Conservation (phyloP, 2,888 invertebrate genomes). For the Sericinus montela region DNA sequence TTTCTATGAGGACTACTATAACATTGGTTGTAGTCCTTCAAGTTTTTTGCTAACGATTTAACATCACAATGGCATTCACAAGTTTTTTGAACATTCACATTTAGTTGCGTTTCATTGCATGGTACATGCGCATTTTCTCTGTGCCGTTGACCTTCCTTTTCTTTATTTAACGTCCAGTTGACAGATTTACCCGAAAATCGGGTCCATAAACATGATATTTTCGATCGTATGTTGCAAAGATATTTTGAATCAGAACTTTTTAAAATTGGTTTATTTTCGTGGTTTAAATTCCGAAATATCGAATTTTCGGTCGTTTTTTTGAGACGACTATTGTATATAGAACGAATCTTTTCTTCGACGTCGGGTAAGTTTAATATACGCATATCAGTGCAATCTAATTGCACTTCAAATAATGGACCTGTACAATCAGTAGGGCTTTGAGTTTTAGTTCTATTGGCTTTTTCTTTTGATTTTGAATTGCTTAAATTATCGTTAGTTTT, state of each 20-base stretch:
- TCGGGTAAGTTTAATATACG: conserved; percentile 39
- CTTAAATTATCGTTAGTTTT: not conserved
- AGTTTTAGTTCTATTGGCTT: conserved; percentile 17
- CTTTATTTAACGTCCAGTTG: conserved; percentile 1
- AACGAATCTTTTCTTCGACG: conserved; percentile 30
- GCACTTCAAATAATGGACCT: conserved; percentile 29
- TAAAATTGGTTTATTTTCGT: not conserved
- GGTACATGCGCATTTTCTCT: not conserved
- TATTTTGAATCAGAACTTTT: conserved; percentile 6
- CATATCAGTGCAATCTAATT: conserved; percentile 38
- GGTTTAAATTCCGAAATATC: not conserved
- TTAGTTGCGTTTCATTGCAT: not conserved
- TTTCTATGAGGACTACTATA: not conserved
- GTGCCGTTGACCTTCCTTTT: not conserved
- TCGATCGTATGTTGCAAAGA: conserved; percentile 9
- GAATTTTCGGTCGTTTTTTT: not conserved
- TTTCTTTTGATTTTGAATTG: conserved; percentile 5
- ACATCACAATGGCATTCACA: not conserved
- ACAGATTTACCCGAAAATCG: conserved; percentile 5
- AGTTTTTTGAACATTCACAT: not conserved
- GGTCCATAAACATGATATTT: conserved; percentile 16
- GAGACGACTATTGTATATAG: not conserved
- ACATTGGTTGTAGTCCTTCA: no score
- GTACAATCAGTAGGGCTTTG: conserved; percentile 21
- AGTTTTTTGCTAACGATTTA: not conserved